Base-by-base conservation (phyloP, 2,797 vertebrate genomes). In the Mormyrops attenuatus region DNA sequence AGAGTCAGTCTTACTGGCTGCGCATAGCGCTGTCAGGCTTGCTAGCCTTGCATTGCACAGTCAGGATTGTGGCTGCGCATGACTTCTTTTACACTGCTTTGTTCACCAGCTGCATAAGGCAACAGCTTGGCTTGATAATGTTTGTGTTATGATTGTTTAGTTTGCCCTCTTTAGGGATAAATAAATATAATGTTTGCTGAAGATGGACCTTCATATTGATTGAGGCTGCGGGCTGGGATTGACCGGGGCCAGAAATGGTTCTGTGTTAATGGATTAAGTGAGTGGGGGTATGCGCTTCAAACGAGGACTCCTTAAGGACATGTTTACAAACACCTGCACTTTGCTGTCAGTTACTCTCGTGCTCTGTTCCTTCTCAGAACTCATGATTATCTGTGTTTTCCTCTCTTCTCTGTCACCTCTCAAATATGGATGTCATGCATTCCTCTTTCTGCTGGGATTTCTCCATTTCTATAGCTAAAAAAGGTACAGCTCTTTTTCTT, bases 401-500 rank as follows among this genome's bases (percentile, higher is more conserved):
- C 88, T 89, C 87, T 69, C 57, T 89, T 87, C 63, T 34, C 90
- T 86, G 85, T 88, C 91, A 87, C 91, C 87, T 90, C 93, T 95
- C 91, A 91, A 0, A 93, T 95, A 91, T 52, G 96, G 94, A 96
- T 91, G 92, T 87, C 90, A 88, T 93, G 91, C 92, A 92, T 93
- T 92, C 89, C 94, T 92, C 44, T 92, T 88, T 93, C 92, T 94
- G 94, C 92, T 11, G 92, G 95, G 95, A 95, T 0, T 90, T 91
- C 89, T 89, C 94, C 95, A 93, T 95, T 91, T 95, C 94, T 88
- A 92, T 97, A 99, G 98, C 97, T 97, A 99, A 98, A 97, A 98
- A 99, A 99, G 98, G 98, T 99, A 99, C 96, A 96, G 95, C 95
- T 91, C 93, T 88, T 91, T 95, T 97, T 93, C 91, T 95, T 95